A percentile compares a stretch with the other conserved stretches of the same genome.
These are phyloP conservation scores for Argentina silus DNA, from an alignment of 2,797 vertebrate genomes.

Conservation along the genomic window DNA sequence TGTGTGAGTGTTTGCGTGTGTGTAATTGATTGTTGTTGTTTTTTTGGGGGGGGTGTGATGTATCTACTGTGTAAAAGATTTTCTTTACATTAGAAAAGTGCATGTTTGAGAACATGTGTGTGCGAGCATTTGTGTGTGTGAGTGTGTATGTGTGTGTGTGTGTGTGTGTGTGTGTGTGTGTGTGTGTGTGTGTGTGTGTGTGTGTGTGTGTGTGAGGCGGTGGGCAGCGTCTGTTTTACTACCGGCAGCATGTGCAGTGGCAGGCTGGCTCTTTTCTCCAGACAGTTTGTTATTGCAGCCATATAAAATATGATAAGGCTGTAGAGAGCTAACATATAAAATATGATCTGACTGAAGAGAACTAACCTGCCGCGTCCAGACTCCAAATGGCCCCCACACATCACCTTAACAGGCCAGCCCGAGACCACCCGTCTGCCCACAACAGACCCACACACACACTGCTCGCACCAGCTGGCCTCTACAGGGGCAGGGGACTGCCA, in stretches of 20 bases:
- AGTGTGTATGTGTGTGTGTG: slow-evolving; percentile 20
- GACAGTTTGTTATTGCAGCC: slow-evolving; percentile 73
- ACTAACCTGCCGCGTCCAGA: slow-evolving; percentile 72
- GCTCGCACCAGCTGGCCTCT: slow-evolving; percentile 38
- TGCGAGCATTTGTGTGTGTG: slow-evolving; percentile 9
- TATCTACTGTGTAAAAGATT: slow-evolving; percentile 18
- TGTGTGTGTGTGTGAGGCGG: slow-evolving; percentile 10
- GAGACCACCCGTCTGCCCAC: slow-evolving; percentile 57
- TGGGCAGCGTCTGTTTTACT: slow-evolving; percentile 55
- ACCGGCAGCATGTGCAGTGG: slow-evolving; percentile 65
- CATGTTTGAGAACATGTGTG: not conserved
- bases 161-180: slow-evolving; percentile 17
- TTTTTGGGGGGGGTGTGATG: slow-evolving; percentile 10
- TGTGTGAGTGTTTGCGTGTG: slow-evolving; percentile 8
- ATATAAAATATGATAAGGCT: slow-evolving; percentile 59
- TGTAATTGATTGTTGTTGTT: not conserved
- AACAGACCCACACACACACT: slow-evolving; percentile 21
- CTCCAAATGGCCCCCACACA: slow-evolving; percentile 74
- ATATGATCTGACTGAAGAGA: slow-evolving; percentile 69
- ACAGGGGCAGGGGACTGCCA: slow-evolving; percentile 27
- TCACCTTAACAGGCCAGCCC: slow-evolving; percentile 74
- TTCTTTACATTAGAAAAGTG: slow-evolving; percentile 4
- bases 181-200: slow-evolving; percentile 23
- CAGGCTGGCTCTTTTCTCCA: slow-evolving; percentile 66
- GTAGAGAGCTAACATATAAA: slow-evolving; percentile 64